Base-by-base conservation (phyloP, 2,888 invertebrate genomes). In the Fragum sueziense region DNA sequence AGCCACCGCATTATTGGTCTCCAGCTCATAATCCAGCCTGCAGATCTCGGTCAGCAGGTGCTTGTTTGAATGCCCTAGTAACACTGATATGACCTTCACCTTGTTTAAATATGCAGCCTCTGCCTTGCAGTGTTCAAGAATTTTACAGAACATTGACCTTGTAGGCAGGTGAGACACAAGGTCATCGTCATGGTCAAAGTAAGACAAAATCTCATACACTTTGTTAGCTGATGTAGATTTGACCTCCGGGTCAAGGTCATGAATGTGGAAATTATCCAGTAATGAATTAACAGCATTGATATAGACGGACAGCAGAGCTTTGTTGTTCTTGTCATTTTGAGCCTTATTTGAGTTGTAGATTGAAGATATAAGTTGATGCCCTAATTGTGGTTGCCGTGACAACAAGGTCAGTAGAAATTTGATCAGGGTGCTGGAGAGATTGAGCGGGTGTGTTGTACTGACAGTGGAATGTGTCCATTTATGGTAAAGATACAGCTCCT, bases 401-500 rank as follows among this genome's bases (percentile, higher is more conserved):
- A 90, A 81, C 47, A 82, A 67, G 7, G 82, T 74, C 61, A 85
- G 80, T n/a, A 86, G 78, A 52, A 82, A 82, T 62, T 81, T 83
- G 11, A 84, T 76, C 2, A 87, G 80, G 52, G 82, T 76, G 20
- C 85, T 65, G 47, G 85, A 85, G 27, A 87, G 73, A 31, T 73
- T 76, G 41, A 85, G 67, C 20, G 76, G 25, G 47, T 77, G 73
- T 31, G 62, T 52, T 54, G 34, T 59, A 68, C 37, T 68, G 31
- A 54, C 27, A 17, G 33, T 34, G 14, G 78, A 77, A 67, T 77
- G 79, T 20, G 78, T 62, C 81, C 85, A 85, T 75, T 71, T 76
- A 51, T 86, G 85, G 74, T 84, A 90, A 6, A 80, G 79, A 74
- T 89, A 91, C 72, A 91, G 81, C 51, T 91, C 91, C 91, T 91